Evolutionary conservation across 2,113 vertebrate species (phyloP).

Genomic region (Phrynocephalus versicolor): DNA sequence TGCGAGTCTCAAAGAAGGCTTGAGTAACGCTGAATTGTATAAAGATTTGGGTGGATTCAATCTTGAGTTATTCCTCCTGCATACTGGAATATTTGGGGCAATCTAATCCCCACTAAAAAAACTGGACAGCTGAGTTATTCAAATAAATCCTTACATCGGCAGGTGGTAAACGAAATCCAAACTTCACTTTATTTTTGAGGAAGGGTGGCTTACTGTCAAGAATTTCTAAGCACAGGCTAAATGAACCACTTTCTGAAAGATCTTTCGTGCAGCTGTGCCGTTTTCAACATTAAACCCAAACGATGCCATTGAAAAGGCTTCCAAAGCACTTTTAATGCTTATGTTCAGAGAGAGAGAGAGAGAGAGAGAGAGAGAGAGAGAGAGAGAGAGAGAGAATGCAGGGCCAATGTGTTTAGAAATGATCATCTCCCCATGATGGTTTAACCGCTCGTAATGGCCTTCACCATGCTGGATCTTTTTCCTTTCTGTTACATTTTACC

Average conservation of each 20-base stretch:
- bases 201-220: conserved; percentile 44
- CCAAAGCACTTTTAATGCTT: conserved; percentile 12
- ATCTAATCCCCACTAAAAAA: conserved; percentile 44
- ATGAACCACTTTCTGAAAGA: conserved; percentile 5
- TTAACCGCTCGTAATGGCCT: no score
- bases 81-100: conserved; percentile 36
- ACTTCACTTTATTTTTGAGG: conserved; percentile 19
- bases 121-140: conserved; percentile 52
- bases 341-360: neutral
- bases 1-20: conserved; percentile 27
- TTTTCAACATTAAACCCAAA: neutral
- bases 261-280: neutral
- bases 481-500: no score
- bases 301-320: neutral
- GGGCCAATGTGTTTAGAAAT: neutral
- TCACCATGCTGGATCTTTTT: no score
- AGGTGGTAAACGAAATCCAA: conserved; percentile 50
- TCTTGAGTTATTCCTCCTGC: conserved; percentile 36
- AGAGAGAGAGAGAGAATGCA: neutral
- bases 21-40: neutral
- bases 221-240: conserved; percentile 32
- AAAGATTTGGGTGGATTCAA: conserved; percentile 41
- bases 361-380: neutral
- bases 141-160: conserved; percentile 49
- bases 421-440: neutral